A percentile compares a stretch with the other conserved stretches of the same genome.
These are phyloP conservation scores for Entomobrya proxima DNA, from an alignment of 2,888 invertebrate species.

Conservation along the genomic window DNA sequence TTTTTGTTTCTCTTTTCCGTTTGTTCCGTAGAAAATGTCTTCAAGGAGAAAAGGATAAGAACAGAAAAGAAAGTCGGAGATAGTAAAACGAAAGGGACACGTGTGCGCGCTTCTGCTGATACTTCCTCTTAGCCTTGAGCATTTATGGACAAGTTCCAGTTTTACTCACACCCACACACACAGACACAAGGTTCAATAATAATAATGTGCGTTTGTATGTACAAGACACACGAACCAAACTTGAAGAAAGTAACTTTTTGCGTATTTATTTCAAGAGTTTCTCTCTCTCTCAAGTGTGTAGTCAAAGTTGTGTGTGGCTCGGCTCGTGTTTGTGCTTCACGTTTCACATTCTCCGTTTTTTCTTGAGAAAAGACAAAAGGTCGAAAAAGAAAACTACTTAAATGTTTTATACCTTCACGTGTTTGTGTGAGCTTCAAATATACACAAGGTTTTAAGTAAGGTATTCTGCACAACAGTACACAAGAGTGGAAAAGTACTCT, in stretches of 20 bases:
- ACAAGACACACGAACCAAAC: background rate
- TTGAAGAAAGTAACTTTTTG: background rate
- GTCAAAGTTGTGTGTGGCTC: background rate
- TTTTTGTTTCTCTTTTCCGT: background rate
- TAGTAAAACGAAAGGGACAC: background rate
- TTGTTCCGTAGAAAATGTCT: background rate
- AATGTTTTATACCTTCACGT: background rate
- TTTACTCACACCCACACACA: background rate
- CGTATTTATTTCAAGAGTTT: background rate
- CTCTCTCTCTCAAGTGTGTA: background rate
- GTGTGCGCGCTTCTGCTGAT: background rate
- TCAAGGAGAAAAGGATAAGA: background rate
- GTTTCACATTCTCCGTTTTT: background rate
- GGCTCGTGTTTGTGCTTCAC: background rate
- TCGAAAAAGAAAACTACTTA: background rate
- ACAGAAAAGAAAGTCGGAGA: background rate
- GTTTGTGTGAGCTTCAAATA: no score
- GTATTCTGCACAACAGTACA: no score
- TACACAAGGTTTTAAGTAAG: slow-evolving; percentile 26
- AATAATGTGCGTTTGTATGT: background rate
- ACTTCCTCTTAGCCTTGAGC: slow-evolving; percentile 31
- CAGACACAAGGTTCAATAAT: background rate
- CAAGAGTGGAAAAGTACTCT: slow-evolving; percentile 6
- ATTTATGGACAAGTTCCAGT: slow-evolving; percentile 54
- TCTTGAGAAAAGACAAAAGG: background rate